Evolutionary conservation across 1,140 invertebrate species (phyloP).

Genomic region (Drosophila insularis): DNA sequence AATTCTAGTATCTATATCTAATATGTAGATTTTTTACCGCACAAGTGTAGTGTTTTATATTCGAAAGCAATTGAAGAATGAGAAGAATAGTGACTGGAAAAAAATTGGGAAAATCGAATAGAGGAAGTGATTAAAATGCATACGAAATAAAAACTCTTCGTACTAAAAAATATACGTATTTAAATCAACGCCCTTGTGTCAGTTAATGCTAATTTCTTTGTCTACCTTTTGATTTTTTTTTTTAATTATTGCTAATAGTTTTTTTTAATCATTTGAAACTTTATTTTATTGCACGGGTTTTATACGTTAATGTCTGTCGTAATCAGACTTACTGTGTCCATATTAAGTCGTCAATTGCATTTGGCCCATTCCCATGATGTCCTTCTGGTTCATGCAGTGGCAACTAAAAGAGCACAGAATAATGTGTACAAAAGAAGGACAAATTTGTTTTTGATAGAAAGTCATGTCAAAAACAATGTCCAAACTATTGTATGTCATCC

Average conservation of each 20-base stretch:
- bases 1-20: too few relatives aligned
- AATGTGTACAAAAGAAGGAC: constrained; percentile 68
- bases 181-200: not conserved
- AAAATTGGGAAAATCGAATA: too few relatives aligned
- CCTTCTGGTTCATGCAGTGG: constrained; percentile 50
- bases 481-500: constrained; percentile 71
- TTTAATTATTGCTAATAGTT: not conserved
- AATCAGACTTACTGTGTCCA: not conserved
- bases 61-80: too few relatives aligned
- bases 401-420: constrained; percentile 50
- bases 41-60: too few relatives aligned
- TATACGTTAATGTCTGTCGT: not conserved
- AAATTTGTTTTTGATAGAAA: constrained; percentile 81
- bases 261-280: not conserved
- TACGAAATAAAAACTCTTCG: too few relatives aligned
- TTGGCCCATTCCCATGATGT: constrained; percentile 24
- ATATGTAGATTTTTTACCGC: too few relatives aligned
- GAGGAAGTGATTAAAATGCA: too few relatives aligned
- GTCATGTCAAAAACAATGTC: constrained; percentile 79
- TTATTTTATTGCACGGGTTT: not conserved
- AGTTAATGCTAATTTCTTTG: not conserved
- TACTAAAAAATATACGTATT: too few relatives aligned
- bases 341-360: constrained; percentile 36
- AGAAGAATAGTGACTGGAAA: too few relatives aligned
- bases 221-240: not conserved